Conservation (phyloP, 2,888 invertebrate species). For the Beris morrisii region DNA sequence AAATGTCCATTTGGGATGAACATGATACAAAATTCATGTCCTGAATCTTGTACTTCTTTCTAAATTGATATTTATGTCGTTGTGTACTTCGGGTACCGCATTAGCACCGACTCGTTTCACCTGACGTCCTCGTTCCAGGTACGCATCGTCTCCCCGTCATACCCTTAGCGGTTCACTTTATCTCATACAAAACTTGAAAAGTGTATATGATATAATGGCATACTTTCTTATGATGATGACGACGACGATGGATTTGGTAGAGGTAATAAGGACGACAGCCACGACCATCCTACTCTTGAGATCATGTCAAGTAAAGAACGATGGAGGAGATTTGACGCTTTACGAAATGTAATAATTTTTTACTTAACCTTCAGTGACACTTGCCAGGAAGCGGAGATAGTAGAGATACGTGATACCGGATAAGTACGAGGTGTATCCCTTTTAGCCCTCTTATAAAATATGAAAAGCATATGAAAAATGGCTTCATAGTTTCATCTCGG, state of each 20-base stretch:
- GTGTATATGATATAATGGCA: conserved; percentile 21
- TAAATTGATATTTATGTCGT: conserved; percentile 39
- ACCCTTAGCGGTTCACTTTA: no score
- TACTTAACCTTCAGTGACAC: conserved; percentile 25
- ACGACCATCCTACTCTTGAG: neutral
- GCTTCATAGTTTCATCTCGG: conserved; percentile 18
- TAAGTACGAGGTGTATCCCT: conserved; percentile 20
- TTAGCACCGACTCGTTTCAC: conserved; percentile 22
- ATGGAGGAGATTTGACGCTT: conserved; percentile 20
- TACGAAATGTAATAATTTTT: conserved; percentile 29
- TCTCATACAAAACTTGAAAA: conserved; percentile 21
- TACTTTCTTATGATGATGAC: conserved; percentile 2
- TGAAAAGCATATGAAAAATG: conserved; percentile 24
- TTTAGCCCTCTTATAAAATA: conserved; percentile 20
- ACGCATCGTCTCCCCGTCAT: conserved; percentile 3
- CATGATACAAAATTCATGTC: conserved; percentile 37
- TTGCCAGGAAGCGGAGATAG: conserved; percentile 1
- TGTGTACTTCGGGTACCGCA: conserved; percentile 17
- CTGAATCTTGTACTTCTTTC: conserved; percentile 29
- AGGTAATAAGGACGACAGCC: conserved; percentile 3
- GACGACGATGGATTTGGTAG: conserved; percentile 8
- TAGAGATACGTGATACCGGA: neutral
- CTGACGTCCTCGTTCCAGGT: conserved; percentile 6
- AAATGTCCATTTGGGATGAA: conserved; percentile 38
- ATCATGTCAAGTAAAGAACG: conserved; percentile 22